These are phyloP conservation scores for Sebastes itinus DNA, from an alignment of 2,797 vertebrate species.

Conservation along the genomic window DNA sequence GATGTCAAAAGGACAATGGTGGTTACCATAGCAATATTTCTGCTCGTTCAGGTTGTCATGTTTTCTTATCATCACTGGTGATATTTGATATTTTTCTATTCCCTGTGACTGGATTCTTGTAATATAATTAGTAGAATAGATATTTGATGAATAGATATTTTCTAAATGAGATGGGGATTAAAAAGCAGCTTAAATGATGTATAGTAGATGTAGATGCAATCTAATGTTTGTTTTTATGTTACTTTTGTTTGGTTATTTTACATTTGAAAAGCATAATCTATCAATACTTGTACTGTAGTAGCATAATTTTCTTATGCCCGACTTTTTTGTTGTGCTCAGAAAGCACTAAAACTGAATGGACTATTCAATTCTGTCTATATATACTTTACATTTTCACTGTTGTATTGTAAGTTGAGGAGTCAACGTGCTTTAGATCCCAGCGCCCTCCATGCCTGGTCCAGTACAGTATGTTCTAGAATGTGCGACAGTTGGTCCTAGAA, in stretches of 20 bases:
- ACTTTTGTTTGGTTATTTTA: slow-evolving; percentile 74
- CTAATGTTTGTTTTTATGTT: slow-evolving; percentile 77
- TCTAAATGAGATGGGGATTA: slow-evolving; percentile 82
- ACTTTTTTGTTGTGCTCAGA: slow-evolving; percentile 53
- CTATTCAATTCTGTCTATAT: slow-evolving; percentile 69
- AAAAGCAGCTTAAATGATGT: slow-evolving; percentile 80
- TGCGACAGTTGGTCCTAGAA: slow-evolving; percentile 72
- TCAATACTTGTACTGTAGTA: slow-evolving; percentile 77
- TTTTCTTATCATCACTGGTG: slow-evolving; percentile 85
- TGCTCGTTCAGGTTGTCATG: slow-evolving; percentile 84
- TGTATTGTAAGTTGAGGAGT: slow-evolving; percentile 74
- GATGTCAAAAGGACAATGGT: slow-evolving; percentile 79
- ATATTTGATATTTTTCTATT: slow-evolving; percentile 91
- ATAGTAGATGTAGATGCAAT: slow-evolving; percentile 83
- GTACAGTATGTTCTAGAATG: slow-evolving; percentile 74
- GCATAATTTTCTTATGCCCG: slow-evolving; percentile 78
- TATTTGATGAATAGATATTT: slow-evolving; percentile 89
- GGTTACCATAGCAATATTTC: slow-evolving; percentile 87
- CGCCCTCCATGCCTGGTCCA: slow-evolving; percentile 66
- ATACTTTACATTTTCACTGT: slow-evolving; percentile 77
- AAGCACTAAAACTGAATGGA: slow-evolving; percentile 70
- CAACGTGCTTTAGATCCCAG: slow-evolving; percentile 71
- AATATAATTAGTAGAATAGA: slow-evolving; percentile 85
- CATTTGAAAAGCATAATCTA: slow-evolving; percentile 80
- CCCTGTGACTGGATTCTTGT: slow-evolving; percentile 83